Percentiles rank a stretch among this genome's conserved stretches.
Evolutionary conservation across 2,113 vertebrate genomes (phyloP).

Genomic region (Athene noctua): DNA sequence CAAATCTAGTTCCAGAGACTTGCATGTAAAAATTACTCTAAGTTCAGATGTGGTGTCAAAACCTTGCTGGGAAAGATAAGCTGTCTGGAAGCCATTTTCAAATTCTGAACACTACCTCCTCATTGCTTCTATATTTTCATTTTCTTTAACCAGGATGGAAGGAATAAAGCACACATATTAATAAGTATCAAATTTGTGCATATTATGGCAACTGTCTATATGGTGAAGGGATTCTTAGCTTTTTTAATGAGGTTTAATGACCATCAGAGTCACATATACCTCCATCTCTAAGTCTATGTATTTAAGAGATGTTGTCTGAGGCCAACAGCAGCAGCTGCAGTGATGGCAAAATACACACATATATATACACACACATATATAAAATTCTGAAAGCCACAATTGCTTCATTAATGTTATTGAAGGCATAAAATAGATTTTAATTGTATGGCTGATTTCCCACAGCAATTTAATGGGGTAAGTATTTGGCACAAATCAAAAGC

Average conservation of each 20-base stretch:
- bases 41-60: not conserved
- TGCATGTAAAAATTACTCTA: not conserved
- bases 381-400: slow-evolving; percentile 43
- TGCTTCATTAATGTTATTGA: slow-evolving; percentile 47
- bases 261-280: not conserved
- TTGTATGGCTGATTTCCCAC: slow-evolving; percentile 58
- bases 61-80: not conserved
- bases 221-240: not conserved
- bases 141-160: not conserved
- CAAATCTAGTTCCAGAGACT: not conserved
- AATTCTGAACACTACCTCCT: not conserved
- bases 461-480: slow-evolving; percentile 47
- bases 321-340: slow-evolving; percentile 7
- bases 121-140: not conserved
- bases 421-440: slow-evolving; percentile 53
- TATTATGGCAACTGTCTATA: not conserved
- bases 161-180: not conserved
- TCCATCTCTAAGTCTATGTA: not conserved
- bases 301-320: slow-evolving; percentile 16
- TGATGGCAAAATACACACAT: not conserved
- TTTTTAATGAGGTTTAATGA: slow-evolving; percentile 14
- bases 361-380: not conserved
- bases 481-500: slow-evolving; percentile 64
- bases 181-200: not conserved
- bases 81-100: not conserved